Evolutionary conservation across 2,797 vertebrate species (phyloP).

Genomic region (Aplochiton taeniatus): DNA sequence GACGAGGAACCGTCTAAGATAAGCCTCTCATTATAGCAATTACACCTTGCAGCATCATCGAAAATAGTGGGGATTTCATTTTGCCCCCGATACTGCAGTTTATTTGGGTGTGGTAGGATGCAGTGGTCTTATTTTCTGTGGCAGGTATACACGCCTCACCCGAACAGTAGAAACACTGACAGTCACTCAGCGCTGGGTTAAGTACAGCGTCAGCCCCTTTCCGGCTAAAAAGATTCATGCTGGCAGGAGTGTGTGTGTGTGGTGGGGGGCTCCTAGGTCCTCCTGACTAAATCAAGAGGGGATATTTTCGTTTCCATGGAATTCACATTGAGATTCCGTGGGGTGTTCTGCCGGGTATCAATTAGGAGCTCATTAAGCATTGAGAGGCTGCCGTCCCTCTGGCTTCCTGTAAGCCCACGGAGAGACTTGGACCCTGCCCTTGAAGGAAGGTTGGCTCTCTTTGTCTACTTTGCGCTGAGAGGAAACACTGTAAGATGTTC

Average conservation of each 20-base stretch:
- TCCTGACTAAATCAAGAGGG: conserved; percentile 42
- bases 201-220: conserved; percentile 14
- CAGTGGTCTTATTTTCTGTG: not conserved
- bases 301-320: conserved; percentile 43
- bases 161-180: conserved; percentile 21
- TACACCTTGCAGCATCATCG: conserved; percentile 36
- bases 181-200: not conserved
- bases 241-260: too few species aligned
- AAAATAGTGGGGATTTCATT: conserved; percentile 42
- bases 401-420: conserved; percentile 57
- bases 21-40: conserved; percentile 60
- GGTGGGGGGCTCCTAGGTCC: conserved; percentile 27
- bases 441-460: conserved; percentile 22
- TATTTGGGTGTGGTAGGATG: not conserved
- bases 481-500: too few species aligned
- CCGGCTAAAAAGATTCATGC: conserved; percentile 46
- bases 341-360: conserved; percentile 69
- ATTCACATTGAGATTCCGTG: conserved; percentile 54
- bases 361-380: conserved; percentile 70
- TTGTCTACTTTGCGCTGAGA: not conserved
- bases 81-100: conserved; percentile 16
- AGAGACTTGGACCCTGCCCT: conserved; percentile 61
- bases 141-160: not conserved
- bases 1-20: conserved; percentile 54
- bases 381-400: conserved; percentile 47